phyloP scores from a whole-genome alignment of 2,113 vertebrate species.

The Pholis gunnellus region DNA sequence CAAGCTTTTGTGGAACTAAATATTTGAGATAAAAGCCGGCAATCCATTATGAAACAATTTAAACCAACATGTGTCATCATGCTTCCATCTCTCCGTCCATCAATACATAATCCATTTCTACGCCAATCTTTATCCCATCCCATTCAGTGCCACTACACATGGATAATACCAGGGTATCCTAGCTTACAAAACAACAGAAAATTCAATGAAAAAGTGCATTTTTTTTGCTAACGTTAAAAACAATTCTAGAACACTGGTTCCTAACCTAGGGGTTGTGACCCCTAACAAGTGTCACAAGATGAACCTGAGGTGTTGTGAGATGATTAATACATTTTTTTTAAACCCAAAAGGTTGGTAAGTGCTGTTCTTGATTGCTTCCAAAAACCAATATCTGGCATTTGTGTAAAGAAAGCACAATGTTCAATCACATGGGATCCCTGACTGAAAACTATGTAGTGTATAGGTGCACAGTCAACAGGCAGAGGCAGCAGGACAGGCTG shows the following conservation, averaged over 20 bases:
- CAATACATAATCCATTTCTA: background rate
- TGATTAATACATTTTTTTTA: background rate
- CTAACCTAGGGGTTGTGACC: background rate
- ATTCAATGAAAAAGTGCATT: background rate
- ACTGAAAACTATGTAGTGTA: background rate
- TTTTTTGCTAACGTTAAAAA: background rate
- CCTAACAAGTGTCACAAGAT: background rate
- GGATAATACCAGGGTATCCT: background rate
- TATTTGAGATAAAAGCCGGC: background rate
- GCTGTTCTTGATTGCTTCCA: background rate
- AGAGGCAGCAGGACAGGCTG: constrained; percentile 1
- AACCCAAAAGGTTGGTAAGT: background rate
- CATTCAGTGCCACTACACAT: background rate
- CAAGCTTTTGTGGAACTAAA: background rate
- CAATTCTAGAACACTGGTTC: background rate
- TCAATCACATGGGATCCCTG: background rate
- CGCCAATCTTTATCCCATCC: background rate
- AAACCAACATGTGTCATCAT: background rate
- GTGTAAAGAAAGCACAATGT: background rate
- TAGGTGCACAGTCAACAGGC: constrained; percentile 2
- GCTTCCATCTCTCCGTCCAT: background rate
- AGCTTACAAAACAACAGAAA: background rate
- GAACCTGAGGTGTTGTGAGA: background rate
- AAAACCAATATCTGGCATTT: background rate
- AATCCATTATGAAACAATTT: background rate